Evolutionary conservation across 2,113 vertebrate genomes (phyloP), one percentile per base, ranked within the genome.

Genomic region (Pontoporia blainvillei): DNA sequence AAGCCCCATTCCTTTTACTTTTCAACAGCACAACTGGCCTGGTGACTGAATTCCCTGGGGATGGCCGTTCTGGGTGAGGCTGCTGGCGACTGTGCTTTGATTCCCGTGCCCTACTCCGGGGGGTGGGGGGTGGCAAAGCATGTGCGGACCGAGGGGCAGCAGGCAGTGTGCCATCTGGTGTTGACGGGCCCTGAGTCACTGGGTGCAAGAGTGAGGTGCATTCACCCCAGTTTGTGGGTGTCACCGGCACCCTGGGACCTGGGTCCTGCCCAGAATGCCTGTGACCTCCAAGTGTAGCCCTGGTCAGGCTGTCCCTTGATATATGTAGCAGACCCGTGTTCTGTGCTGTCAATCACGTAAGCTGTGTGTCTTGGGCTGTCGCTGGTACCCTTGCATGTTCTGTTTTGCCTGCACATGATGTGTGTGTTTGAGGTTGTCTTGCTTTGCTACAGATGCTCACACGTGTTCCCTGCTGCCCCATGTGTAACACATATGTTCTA

Each of bases 321-420:
- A 21, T 1, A 4, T 11, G 1, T 17, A 78, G 29, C 87, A 44
- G 81, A 36, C 15, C 5, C 7, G 6, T 5, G 6, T 8, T 52
- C 9, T 2, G 11, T n/a, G 46, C 39, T 66, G 21, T 39, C 36
- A 13, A 18, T n/a, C 34, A 0, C 1, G 34, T 8, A 15, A 27
- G 57, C 7, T 46, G 20, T 2, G 1, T 9, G 54, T 49, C 39
- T 54, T 27, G 29, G 54, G 61, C 27, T 54, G 6, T 64, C 31
- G 39, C 61, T 31, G 9, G 12, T 41, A 10, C 39, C 39, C 49
- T 21, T 36, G 34, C 15, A 1, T 31, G 20, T n/a, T 83, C 59
- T 46, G 44, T 21, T 54, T 83, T 46, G 82, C 29, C 36, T 41
- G 62, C 7, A 1, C 27, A 10, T 67, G 66, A 57, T 2, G 3